Conservation (phyloP, 2,113 vertebrate species). For the Xiphophorus couchianus region DNA sequence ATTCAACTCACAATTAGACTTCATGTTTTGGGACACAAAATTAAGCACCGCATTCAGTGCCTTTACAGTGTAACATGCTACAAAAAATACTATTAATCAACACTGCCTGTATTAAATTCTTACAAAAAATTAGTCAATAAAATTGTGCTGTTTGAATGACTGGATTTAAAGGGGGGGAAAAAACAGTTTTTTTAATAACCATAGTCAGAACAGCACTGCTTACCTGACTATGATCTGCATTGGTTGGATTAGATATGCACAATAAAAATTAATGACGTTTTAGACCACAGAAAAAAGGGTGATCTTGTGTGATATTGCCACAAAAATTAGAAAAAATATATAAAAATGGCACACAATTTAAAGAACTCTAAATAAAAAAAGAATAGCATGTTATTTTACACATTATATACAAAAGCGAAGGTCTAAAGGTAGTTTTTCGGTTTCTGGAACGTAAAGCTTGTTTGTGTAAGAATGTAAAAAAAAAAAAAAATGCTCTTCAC, state of each 20-base stretch:
- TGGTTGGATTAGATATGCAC: constrained; percentile 40
- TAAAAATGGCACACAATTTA: constrained; percentile 62
- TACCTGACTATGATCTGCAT: constrained; percentile 28
- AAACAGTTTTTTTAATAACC: constrained; percentile 43
- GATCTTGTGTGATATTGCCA: constrained; percentile 36
- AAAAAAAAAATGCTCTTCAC: constrained; percentile 6
- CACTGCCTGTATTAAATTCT: constrained; percentile 42
- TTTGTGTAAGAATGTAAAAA: constrained; percentile 39
- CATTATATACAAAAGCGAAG: constrained; percentile 65
- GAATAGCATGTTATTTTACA: constrained; percentile 63
- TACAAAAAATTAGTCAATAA: constrained; percentile 44
- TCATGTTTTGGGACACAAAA: constrained; percentile 44
- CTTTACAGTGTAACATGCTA: constrained; percentile 74
- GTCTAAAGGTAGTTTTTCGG: constrained; percentile 29
- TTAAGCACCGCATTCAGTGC: constrained; percentile 62
- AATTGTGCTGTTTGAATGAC: constrained; percentile 18
- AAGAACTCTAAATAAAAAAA: constrained; percentile 49
- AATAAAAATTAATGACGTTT: constrained; percentile 35
- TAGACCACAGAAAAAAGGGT: constrained; percentile 47
- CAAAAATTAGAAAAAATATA: constrained; percentile 49
- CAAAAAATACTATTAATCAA: constrained; percentile 36
- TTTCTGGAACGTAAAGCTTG: constrained; percentile 36
- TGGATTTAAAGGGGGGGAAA: constrained; percentile 1
- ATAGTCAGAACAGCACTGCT: constrained; percentile 48
- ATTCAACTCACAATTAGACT: constrained; percentile 66